Evolutionary conservation across 2,797 vertebrate genomes (phyloP).

Genomic region (Macropodus opercularis): DNA sequence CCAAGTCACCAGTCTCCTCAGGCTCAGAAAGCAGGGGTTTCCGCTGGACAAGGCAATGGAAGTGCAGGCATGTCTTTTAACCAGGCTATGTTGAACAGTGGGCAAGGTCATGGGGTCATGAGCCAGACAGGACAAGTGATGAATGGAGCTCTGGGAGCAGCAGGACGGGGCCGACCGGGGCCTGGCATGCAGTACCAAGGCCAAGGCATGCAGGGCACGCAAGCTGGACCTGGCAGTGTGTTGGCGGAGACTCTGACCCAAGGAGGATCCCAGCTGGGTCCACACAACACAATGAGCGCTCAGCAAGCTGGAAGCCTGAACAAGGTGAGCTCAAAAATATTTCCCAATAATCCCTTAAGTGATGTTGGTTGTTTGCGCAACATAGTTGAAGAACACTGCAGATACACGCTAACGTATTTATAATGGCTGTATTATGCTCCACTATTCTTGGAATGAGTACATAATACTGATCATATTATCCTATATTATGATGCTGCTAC

Average conservation of each 20-base stretch:
- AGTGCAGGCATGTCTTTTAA: constrained; percentile 87
- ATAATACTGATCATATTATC: not conserved
- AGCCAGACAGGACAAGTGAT: constrained; percentile 91
- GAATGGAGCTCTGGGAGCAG: constrained; percentile 92
- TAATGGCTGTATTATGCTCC: not conserved
- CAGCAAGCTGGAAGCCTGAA: constrained; percentile 92
- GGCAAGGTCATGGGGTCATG: constrained; percentile 89
- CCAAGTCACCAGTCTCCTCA: constrained; percentile 87
- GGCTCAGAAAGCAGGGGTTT: constrained; percentile 88
- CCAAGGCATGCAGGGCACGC: constrained; percentile 84
- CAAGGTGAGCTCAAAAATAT: constrained; percentile 85
- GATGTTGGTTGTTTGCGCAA: not conserved
- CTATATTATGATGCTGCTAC: not conserved
- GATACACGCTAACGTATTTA: constrained; percentile 21
- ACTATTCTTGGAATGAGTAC: not conserved
- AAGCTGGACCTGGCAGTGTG: constrained; percentile 82
- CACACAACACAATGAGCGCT: constrained; percentile 86
- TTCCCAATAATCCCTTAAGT: not conserved
- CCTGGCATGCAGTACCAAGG: constrained; percentile 90
- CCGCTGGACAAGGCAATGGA: constrained; percentile 82
- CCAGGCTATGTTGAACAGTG: constrained; percentile 93
- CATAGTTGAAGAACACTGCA: not conserved
- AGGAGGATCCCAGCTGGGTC: constrained; percentile 88
- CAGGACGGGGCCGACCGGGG: constrained; percentile 86
- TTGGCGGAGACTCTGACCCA: constrained; percentile 95